phyloP scores from a whole-genome alignment of 2,113 vertebrate species.

The Shinisaurus crocodilurus region DNA sequence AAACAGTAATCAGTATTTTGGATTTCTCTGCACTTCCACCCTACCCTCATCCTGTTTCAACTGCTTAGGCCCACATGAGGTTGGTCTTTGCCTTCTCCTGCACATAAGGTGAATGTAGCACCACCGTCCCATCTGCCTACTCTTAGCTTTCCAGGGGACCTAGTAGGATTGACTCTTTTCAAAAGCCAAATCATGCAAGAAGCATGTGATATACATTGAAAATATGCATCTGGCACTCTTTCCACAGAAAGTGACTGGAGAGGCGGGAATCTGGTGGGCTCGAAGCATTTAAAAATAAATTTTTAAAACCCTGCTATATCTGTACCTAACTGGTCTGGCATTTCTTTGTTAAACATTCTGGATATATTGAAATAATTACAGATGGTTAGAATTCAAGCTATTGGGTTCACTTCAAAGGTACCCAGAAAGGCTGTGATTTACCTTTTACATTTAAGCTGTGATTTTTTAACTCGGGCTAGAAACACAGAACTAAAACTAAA shows the following conservation, averaged over 20 bases:
- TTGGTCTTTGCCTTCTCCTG: neutral
- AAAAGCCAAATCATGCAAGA: neutral
- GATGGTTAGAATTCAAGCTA: neutral
- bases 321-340: neutral
- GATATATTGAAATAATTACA: neutral
- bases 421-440: neutral
- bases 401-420: neutral
- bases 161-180: neutral
- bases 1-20: neutral
- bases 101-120: neutral
- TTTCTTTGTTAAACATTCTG: neutral
- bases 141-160: neutral
- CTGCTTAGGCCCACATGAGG: neutral
- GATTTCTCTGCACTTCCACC: neutral
- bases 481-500: neutral
- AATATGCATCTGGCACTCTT: neutral
- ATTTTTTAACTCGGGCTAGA: neutral
- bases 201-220: neutral
- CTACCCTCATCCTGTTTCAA: neutral
- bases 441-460: neutral
- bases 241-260: neutral
- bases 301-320: neutral
- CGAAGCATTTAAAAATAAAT: neutral
- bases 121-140: no score
- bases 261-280: neutral